Evolutionary conservation across 2,888 invertebrate species (phyloP), one percentile per base, ranked within the genome.

Genomic region (Hirtodrosophila confusa): DNA sequence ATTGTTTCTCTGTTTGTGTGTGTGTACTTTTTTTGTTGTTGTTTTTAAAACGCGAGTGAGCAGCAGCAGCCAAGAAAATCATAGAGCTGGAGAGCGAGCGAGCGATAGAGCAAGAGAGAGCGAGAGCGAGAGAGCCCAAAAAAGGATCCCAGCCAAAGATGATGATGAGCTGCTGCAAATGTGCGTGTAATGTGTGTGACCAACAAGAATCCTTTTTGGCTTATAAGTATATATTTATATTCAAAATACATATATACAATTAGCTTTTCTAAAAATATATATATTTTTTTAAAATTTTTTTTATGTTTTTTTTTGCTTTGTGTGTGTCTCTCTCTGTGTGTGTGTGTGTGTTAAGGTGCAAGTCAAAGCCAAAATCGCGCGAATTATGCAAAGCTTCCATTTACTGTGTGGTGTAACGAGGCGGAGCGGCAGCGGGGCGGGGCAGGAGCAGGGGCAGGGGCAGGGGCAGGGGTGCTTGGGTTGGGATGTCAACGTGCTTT

Each of bases 311-410:
- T 40, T 11, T 45, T 35, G 31, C 24, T 5, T 36, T 17, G 33
- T 51, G 17, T 24, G 43, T 31, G n/a, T 48, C 17, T 55, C 9
- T 36, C 23, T 33, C 39, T 49, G 45, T 37, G 43, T 35, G 62
- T 33, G 40, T 35, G 62, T 31, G 31, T 31, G 31, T 31, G 40
- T 31, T 43, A 43, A 45, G 45, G 41, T 62, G 68, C 51, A 69
- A 60, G 56, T 48, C 44, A 47, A 45, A 65, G 45, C 33, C 50
- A 35, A 63, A 66, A 67, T 71, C 60, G 58, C 76, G 67, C 67
- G 79, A 79, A 76, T 75, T 76, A 79, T 79, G 71, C 79, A 76
- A 79, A 79, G 67, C 53, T 57, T 47, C 40, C 44, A 47, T 8
- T 50, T 35, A 29, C 36, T 49, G 43, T 51, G 53, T 47, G 41